These are phyloP conservation scores for Alcedo quadribrachys DNA, from an alignment of 2,797 vertebrate genomes.

Conservation along the genomic window DNA sequence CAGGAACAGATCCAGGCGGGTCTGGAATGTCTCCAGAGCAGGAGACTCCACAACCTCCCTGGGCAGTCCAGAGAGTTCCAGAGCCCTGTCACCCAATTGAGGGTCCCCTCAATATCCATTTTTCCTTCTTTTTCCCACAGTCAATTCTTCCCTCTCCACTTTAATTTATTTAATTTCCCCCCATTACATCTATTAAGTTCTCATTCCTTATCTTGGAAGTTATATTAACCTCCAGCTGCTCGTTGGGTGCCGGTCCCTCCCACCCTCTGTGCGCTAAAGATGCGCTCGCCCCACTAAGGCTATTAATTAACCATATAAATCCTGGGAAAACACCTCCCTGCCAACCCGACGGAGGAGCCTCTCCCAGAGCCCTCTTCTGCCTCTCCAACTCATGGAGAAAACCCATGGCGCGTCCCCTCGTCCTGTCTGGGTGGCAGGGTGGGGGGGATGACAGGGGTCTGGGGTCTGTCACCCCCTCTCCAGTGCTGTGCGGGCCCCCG, in stretches of 20 bases:
- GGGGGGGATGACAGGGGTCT: background rate
- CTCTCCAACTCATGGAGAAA: background rate
- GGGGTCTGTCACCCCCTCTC: too few relatives aligned
- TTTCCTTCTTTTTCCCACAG: background rate
- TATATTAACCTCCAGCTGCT: conserved; percentile 41
- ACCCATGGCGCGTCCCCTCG: background rate
- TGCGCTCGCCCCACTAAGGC: background rate
- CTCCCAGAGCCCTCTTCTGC: background rate
- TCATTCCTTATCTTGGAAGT: conserved; percentile 6
- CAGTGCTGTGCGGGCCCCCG: conserved; percentile 93
- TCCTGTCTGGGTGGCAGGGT: background rate
- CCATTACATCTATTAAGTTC: conserved; percentile 18
- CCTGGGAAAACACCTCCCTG: background rate
- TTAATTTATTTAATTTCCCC: background rate
- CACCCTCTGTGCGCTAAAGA: background rate
- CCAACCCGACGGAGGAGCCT: background rate
- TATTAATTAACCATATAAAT: conserved; percentile 29
- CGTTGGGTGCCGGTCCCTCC: background rate
- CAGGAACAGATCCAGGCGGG: too few relatives aligned
- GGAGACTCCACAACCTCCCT: too few relatives aligned
- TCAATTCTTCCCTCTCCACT: background rate
- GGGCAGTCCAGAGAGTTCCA: too few relatives aligned
- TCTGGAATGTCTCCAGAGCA: too few relatives aligned
- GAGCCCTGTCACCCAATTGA: too few relatives aligned
- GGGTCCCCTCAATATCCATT: background rate